Base-by-base conservation (phyloP, 53 echinoderm and acorn worm species). In the Crossaster papposus region DNA sequence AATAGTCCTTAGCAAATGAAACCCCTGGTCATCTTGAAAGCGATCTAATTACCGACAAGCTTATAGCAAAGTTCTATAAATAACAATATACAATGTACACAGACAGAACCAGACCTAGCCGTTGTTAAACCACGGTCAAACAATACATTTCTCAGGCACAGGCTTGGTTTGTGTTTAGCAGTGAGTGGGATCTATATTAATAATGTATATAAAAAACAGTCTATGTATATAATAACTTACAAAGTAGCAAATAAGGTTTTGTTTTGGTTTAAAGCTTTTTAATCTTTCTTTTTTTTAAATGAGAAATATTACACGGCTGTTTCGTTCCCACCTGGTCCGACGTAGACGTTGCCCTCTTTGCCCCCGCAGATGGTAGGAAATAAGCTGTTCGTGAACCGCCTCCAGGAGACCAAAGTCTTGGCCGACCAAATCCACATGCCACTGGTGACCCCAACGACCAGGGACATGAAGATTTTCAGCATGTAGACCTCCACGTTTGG, bases 341-440 rank as follows among this genome's bases (percentile, higher is more conserved):
- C 92, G 51, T 91, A 64, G 71, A 89, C 89, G 37, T 95, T 91
- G 36, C 90, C 90, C 70, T 81, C 80, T 33, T 83, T 81, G 64
- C 93, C 92, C 34, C 96, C 94, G 37, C 93, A 82, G 12, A 96
- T 64, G 70, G 93, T 93, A 2, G 96, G 96, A 20, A 94, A 94
- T 76, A 96, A 92, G 65, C 93, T 92, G 44, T 96, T 91, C 17
- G 96, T 83, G 70, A 99, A 99, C 28, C 94, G 89, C 64, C 91
- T 90, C 99, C 99, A 99, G 20, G 99, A 96, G 58, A 91, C 58
- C 76, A 99, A 72, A 20, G 99, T 99, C 83, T 99, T 99, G 51
- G 99, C 95, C 18, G 99, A 99, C 99, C 96, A 96, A 37, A 99
- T 99, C 99, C 99, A 99, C 98, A 99, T 99, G 23, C 99, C 99